phyloP scores from a whole-genome alignment of 2,888 invertebrate species.

The Dinocampus coccinellae region DNA sequence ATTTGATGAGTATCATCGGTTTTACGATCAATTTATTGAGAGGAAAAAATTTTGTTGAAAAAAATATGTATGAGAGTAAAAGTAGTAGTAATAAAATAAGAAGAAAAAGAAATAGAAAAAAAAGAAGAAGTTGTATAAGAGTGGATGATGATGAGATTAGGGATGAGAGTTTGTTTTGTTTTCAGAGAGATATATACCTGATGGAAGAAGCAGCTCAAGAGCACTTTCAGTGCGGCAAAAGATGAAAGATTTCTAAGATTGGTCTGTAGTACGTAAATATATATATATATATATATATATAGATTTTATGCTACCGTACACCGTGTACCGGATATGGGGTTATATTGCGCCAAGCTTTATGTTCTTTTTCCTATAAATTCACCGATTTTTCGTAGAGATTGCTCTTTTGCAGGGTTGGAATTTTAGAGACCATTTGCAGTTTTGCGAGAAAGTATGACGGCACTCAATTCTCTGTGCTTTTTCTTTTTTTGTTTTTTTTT shows the following conservation, averaged over 20 bases:
- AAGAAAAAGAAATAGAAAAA: constrained; percentile 19
- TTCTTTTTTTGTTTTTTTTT: neutral
- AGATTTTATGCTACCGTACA: neutral
- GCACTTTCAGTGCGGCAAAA: constrained; percentile 48
- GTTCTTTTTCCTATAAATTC: constrained; percentile 53
- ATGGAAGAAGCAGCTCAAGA: constrained; percentile 1
- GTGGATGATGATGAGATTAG: constrained; percentile 11
- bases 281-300: neutral
- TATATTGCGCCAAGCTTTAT: constrained; percentile 54
- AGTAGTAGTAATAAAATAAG: constrained; percentile 36
- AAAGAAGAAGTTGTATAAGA: constrained; percentile 22
- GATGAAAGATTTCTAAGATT: constrained; percentile 58
- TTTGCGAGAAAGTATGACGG: constrained; percentile 1
- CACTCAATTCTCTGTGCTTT: neutral
- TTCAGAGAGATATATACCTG: constrained; percentile 30
- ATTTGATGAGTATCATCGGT: constrained; percentile 28
- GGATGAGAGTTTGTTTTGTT: constrained; percentile 41
- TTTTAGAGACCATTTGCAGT: constrained; percentile 1
- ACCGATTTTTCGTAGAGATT: constrained; percentile 42
- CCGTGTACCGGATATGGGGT: constrained; percentile 48
- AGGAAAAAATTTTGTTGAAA: constrained; percentile 37
- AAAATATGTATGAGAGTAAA: neutral
- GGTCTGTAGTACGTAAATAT: constrained; percentile 43
- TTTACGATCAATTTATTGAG: constrained; percentile 56
- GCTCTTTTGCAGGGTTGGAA: neutral